phyloP scores from a whole-genome alignment of 2,888 invertebrate genomes.

The Capitulum mitella region DNA sequence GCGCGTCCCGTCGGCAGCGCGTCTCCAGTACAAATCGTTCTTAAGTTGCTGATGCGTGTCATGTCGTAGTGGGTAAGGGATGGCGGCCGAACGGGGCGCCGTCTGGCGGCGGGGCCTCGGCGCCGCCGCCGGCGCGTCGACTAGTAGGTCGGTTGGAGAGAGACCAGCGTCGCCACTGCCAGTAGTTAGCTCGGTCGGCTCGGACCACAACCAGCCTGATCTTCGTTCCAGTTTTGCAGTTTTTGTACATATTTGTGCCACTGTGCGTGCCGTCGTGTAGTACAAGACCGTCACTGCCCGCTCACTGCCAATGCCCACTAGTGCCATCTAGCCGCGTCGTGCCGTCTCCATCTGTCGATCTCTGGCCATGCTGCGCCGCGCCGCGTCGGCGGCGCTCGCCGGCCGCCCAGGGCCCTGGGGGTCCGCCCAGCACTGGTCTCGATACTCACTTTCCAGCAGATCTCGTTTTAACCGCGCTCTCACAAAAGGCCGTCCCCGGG shows the following conservation, averaged over 20 bases:
- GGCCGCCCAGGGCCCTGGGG: slow-evolving; percentile 23
- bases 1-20: neutral
- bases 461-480: neutral
- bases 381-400: slow-evolving; percentile 32
- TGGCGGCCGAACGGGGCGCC: slow-evolving; percentile 77
- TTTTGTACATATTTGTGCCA: slow-evolving; percentile 93
- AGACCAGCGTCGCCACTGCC: slow-evolving; percentile 96
- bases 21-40: neutral
- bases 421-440: slow-evolving; percentile 30
- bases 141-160: slow-evolving; percentile 97
- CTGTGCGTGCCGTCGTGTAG: slow-evolving; percentile 64
- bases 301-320: slow-evolving; percentile 86
- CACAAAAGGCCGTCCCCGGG: neutral
- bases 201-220: slow-evolving; percentile 95
- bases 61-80: slow-evolving; percentile 48
- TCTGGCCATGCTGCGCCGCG: slow-evolving; percentile 37
- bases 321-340: slow-evolving; percentile 94
- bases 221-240: slow-evolving; percentile 82
- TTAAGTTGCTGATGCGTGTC: neutral
- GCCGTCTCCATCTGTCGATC: slow-evolving; percentile 33
- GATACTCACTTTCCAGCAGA: neutral
- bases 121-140: slow-evolving; percentile 93
- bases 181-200: slow-evolving; percentile 80
- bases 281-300: slow-evolving; percentile 83
- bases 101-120: slow-evolving; percentile 76